These are phyloP conservation scores for Drosophila tropicalis DNA, from an alignment of 1,140 invertebrate genomes.

Conservation along the genomic window DNA sequence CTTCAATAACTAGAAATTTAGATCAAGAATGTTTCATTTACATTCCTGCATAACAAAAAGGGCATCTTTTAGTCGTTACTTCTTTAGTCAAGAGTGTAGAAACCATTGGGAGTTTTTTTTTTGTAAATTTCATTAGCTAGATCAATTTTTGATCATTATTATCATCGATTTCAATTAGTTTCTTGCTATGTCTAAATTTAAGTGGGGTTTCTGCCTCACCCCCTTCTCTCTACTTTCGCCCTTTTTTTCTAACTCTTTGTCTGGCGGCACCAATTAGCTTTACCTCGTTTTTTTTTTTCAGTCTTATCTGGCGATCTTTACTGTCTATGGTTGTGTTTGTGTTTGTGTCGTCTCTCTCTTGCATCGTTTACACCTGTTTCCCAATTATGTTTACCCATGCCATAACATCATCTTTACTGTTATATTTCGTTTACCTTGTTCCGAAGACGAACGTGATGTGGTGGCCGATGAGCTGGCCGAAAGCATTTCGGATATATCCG, in stretches of 20 bases:
- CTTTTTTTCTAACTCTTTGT: background rate
- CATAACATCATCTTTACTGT: constrained; percentile 47
- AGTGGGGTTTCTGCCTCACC: background rate
- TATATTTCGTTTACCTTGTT: constrained; percentile 72
- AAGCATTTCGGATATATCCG: constrained; percentile 75
- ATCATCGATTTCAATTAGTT: constrained; percentile 6
- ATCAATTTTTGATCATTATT: background rate
- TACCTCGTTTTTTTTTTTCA: constrained; percentile 29
- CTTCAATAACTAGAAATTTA: too few relatives aligned
- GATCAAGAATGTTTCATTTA: too few relatives aligned
- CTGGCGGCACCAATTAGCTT: constrained; percentile 28
- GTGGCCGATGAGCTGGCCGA: constrained; percentile 68
- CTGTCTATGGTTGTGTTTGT: background rate
- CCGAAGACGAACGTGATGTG: constrained; percentile 74
- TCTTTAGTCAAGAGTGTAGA: too few relatives aligned
- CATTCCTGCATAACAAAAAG: too few relatives aligned
- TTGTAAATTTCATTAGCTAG: background rate
- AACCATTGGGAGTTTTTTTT: background rate
- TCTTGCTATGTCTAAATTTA: background rate
- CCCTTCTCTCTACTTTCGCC: background rate
- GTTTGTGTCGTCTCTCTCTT: background rate
- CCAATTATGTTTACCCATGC: constrained; percentile 59
- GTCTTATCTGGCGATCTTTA: constrained; percentile 36
- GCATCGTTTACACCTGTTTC: constrained; percentile 69
- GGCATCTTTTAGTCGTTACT: too few relatives aligned